A percentile compares a stretch with the other conserved stretches of the same genome.
phyloP scores from a whole-genome alignment of 2,888 invertebrate genomes.

The Dryomyza anilis region DNA sequence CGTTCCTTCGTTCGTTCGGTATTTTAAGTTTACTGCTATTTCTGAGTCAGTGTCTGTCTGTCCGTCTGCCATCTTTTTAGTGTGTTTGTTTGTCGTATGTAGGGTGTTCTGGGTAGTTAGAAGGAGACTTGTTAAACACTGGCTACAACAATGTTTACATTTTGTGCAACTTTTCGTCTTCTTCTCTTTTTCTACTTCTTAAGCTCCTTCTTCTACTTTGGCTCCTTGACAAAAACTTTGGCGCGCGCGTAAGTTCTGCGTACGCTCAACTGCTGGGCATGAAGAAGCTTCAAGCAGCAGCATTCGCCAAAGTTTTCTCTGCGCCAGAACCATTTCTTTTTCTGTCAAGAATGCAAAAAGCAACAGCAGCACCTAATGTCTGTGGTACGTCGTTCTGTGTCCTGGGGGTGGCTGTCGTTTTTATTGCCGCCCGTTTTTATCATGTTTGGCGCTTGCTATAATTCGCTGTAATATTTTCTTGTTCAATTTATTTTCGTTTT shows the following conservation, averaged over 20 bases:
- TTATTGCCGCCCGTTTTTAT: conserved; percentile 38
- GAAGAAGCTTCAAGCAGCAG: conserved; percentile 8
- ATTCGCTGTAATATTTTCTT: background rate
- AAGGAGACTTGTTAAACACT: background rate
- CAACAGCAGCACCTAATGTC: conserved; percentile 24
- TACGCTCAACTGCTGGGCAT: conserved; percentile 5
- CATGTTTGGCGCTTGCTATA: background rate
- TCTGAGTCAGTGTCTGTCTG: background rate
- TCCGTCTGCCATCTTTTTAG: background rate
- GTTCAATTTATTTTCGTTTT: background rate
- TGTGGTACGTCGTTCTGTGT: background rate
- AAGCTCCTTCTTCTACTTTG: conserved; percentile 23
- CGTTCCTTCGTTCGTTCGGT: background rate
- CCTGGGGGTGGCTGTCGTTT: conserved; percentile 14
- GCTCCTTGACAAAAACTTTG: background rate
- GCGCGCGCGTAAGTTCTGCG: conserved; percentile 16
- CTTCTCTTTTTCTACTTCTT: conserved; percentile 15
- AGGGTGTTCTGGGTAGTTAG: background rate
- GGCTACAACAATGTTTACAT: conserved; percentile 40
- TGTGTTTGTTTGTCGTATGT: conserved; percentile 10
- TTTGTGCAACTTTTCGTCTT: conserved; percentile 34
- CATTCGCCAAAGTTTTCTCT: conserved; percentile 23
- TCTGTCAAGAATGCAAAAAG: conserved; percentile 21
- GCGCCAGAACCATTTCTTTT: too few species aligned
- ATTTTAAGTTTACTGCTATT: conserved; percentile 16